Evolutionary conservation across 1,140 invertebrate genomes (phyloP), one percentile per base, ranked within the genome.

Genomic region (Hylyphantes graminicola): DNA sequence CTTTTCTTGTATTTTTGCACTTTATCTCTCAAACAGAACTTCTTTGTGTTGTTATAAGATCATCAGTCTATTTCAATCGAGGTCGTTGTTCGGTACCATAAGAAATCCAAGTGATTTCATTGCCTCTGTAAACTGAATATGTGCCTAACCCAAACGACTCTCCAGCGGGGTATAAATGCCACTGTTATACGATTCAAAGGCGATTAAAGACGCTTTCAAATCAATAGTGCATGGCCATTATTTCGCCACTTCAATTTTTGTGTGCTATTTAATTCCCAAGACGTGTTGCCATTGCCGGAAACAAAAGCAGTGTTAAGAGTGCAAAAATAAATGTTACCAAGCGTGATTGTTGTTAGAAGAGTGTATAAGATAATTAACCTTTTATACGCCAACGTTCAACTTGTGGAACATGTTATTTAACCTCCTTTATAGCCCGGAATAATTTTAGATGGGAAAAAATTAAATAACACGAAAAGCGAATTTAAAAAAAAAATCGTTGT

Each of bases 101-200:
- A 35, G 35, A 35, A 35, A 35, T 35, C 11, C 51, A 50, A 54
- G 63, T 51, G 59, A 77, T 77, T 77, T 59, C 74, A 19, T 15
- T 55, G 76, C 15, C 76, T 65, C 67, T 78, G 76, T 78, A 78
- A 65, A 78, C 50, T 67, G 76, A 78, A 78, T 78, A 78, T 78
- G 63, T 61, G 63, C 11, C 35, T 21, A 17, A 13, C 15, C 51
- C 9, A 51, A 78, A 78, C 53, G 63, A 67, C 48, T 78, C 76
- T 78, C 76, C 15, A 8, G 76, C 13, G 76, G 35, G 76, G 63
- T 35, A 78, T 78, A 67, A 78, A 78, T 78, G 76, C 76, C 76
- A 78, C 76, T 35, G 63, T 65, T 17, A 65, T 78, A 65, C 76
- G 63, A 78, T 65, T 78, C 53, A 55, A 61, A 53, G 63, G n/a